Evolutionary conservation across 2,888 invertebrate species (phyloP), one percentile per base, ranked within the genome.

Genomic region (Leptopterna dolabrata): DNA sequence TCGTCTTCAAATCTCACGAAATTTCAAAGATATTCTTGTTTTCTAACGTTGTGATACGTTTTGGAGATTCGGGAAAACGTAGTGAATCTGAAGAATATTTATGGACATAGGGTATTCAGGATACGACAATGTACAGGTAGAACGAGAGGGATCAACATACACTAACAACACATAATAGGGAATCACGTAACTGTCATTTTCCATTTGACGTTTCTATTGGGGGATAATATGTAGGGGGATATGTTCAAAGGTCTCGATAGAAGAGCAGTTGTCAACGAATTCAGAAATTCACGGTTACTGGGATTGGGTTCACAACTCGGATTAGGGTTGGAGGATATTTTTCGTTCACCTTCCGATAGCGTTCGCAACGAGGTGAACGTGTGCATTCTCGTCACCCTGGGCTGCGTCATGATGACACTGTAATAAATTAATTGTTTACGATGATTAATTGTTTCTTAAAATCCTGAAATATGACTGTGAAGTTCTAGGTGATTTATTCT

Each of bases 341-440:
- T 63, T 36, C 30, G 30, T 78, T 86, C 76, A 80, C 86, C 86
- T 86, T 86, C 78, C 24, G 86, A 86, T 3, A 86, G 45, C 36
- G 78, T 30, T 19, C 86, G 47, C 55, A 86, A 86, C 13, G 86
- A 80, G 13, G 86, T 19, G 43, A 86, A 86, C 14, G 86, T 85
- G 71, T 41, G 85, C 73, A 73, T 85, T 29, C 85, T 73, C 73
- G 85, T 85, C 85, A 85, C 85, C 55, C 51, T 73, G 24, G 85
- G 85, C 76, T 85, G 85, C 45, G 85, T 45, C 85, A 85, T 85
- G 41, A 29, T 76, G 70, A 19, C 63, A 24, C 81, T 81, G 81
- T 29, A 81, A 81, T 81, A 30, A 81, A 81, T n/a, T 24, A 55
- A 29, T 27, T 9, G 24, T 63, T 63, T 63, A 24, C 24, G 11